These are phyloP conservation scores for Apamea anceps DNA, from an alignment of 2,888 invertebrate genomes.

Conservation along the genomic window DNA sequence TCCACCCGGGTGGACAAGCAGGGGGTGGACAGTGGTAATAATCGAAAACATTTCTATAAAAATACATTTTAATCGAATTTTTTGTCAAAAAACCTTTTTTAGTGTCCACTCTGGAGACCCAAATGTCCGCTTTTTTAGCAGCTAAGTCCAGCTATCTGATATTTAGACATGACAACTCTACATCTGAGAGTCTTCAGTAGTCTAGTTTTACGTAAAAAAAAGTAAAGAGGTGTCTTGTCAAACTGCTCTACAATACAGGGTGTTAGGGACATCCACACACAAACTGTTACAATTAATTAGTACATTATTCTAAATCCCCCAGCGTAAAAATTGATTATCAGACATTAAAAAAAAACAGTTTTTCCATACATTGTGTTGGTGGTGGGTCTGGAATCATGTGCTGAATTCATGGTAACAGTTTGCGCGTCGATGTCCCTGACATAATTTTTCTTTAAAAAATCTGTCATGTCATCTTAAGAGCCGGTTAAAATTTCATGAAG, in stretches of 20 bases:
- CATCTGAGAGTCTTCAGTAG: background rate
- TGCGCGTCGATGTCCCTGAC: accelerated
- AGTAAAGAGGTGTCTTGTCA: background rate
- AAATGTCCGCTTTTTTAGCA: too few relatives aligned
- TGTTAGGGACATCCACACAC: background rate
- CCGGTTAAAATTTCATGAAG: too few relatives aligned
- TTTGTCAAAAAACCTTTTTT: background rate
- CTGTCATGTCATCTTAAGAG: background rate
- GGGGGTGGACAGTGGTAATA: too few relatives aligned
- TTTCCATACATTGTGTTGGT: background rate
- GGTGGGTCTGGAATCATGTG: background rate
- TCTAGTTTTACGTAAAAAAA: background rate
- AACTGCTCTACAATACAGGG: background rate
- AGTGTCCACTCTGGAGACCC: background rate
- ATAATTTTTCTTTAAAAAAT: too few relatives aligned
- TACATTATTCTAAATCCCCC: background rate
- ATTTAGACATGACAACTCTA: background rate
- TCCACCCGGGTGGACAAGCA: too few relatives aligned
- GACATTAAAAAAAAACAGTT: background rate
- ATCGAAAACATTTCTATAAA: too few relatives aligned
- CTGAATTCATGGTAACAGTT: background rate
- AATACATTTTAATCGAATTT: background rate
- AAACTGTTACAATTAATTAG: background rate
- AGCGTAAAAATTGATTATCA: accelerated
- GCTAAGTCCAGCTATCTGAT: background rate